phyloP scores from a whole-genome alignment of 1,140 invertebrate species.

The Goniozus legneri region DNA sequence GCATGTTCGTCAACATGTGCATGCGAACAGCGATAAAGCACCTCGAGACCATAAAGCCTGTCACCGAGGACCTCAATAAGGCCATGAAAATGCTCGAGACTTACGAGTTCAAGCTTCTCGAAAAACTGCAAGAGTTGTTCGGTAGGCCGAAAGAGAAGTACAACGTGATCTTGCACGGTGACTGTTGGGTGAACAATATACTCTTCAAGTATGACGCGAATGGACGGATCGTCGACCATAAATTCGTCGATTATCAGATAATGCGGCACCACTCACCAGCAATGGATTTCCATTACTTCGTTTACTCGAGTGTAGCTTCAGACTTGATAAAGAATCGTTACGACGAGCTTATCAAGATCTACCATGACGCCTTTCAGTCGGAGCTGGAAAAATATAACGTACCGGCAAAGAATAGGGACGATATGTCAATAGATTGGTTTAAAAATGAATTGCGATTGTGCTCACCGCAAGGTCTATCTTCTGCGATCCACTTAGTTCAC shows the following conservation, averaged over 20 bases:
- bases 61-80: slow-evolving; percentile 9
- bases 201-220: slow-evolving; percentile 34
- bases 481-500: slow-evolving; percentile 30
- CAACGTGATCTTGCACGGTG: slow-evolving; percentile 45
- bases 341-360: slow-evolving; percentile 34
- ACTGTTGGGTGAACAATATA: slow-evolving; percentile 50
- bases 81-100: background rate
- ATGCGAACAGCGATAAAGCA: slow-evolving; percentile 12
- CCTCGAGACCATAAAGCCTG: slow-evolving; percentile 19
- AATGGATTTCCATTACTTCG: slow-evolving; percentile 40
- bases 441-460: slow-evolving; percentile 23
- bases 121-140: slow-evolving; percentile 14
- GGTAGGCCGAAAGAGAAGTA: slow-evolving; percentile 16
- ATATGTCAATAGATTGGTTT: slow-evolving; percentile 28
- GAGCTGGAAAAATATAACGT: slow-evolving; percentile 15
- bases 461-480: slow-evolving; percentile 29
- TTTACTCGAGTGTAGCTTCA: slow-evolving; percentile 37
- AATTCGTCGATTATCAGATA: slow-evolving; percentile 47
- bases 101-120: slow-evolving; percentile 3
- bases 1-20: slow-evolving; percentile 15
- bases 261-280: slow-evolving; percentile 32
- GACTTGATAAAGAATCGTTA: slow-evolving; percentile 31
- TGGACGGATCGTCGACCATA: slow-evolving; percentile 20
- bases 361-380: slow-evolving; percentile 28
- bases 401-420: slow-evolving; percentile 8